phyloP scores from a whole-genome alignment of 1,140 invertebrate genomes.

The Eriocheir sinensis region DNA sequence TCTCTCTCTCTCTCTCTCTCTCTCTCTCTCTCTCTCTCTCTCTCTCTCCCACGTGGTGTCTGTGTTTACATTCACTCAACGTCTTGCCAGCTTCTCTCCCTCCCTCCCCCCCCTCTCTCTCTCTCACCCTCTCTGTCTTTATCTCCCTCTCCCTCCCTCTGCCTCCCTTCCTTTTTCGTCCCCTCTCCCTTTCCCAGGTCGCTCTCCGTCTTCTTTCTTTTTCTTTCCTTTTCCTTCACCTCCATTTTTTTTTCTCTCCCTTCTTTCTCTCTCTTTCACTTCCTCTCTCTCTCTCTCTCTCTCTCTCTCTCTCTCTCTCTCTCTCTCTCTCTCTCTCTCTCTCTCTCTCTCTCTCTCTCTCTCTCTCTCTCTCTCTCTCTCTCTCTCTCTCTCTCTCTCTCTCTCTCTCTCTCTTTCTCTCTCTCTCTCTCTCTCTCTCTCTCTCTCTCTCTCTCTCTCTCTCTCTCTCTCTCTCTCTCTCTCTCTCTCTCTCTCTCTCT shows the following conservation, averaged over 20 bases:
- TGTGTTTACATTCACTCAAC: conserved; percentile 54
- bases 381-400: conserved; percentile 45
- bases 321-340: neutral
- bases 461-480: neutral
- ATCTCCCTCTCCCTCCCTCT: neutral
- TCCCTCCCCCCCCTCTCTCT: neutral
- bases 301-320: neutral
- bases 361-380: conserved; percentile 34
- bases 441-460: neutral
- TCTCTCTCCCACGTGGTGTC: conserved; percentile 28
- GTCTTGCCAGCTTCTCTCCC: neutral
- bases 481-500: neutral
- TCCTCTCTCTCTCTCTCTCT: neutral
- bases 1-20: neutral
- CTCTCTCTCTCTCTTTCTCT: neutral
- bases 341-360: neutral
- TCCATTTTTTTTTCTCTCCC: neutral
- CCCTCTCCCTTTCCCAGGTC: neutral
- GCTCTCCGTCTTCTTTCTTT: neutral
- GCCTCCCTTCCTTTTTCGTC: neutral
- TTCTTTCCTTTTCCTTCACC: neutral
- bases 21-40: neutral
- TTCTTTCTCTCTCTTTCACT: neutral
- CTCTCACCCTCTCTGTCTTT: neutral
- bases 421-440: too few relatives aligned